A percentile compares a stretch with the other conserved stretches of the same genome.
Evolutionary conservation across 2,113 vertebrate species (phyloP).

Genomic region (Spheniscus mendiculus): DNA sequence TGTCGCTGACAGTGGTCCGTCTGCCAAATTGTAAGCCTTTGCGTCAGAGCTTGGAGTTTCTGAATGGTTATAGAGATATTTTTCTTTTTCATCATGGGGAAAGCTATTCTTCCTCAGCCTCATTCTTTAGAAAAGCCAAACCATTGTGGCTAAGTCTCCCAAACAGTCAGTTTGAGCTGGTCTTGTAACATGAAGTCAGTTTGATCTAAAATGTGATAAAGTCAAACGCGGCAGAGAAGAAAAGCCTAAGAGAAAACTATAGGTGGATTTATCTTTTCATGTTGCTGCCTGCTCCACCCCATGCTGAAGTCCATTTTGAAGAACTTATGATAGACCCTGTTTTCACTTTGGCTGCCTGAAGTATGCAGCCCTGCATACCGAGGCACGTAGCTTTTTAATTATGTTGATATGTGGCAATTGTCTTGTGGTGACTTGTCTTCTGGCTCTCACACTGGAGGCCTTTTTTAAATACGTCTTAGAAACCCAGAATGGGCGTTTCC

Average conservation of each 20-base stretch:
- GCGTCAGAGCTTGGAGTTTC: conserved; percentile 1
- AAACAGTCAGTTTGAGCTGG: neutral
- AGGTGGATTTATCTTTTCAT: conserved; percentile 16
- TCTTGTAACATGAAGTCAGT: neutral
- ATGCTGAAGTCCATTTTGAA: conserved; percentile 19
- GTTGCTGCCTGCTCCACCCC: conserved; percentile 39
- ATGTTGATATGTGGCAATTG: conserved; percentile 59
- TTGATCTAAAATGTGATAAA: conserved; percentile 36
- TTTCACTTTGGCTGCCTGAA: conserved; percentile 23
- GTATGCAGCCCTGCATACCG: neutral
- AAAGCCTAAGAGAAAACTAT: neutral
- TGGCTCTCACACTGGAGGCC: neutral
- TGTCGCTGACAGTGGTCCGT: neutral
- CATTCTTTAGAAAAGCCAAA: conserved; percentile 5
- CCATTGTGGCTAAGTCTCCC: neutral
- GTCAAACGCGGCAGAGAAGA: neutral
- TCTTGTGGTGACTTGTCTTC: conserved; percentile 65
- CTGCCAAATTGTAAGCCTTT: conserved; percentile 33
- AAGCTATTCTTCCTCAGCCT: neutral
- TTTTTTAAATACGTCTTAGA: neutral
- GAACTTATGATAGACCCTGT: neutral
- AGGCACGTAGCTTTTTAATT: conserved; percentile 57
- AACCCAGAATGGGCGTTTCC: conserved; percentile 1
- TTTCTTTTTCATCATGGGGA: neutral
- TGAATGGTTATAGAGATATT: neutral